Conservation (phyloP, 2,888 invertebrate genomes). For the Serrognathus titanus region DNA sequence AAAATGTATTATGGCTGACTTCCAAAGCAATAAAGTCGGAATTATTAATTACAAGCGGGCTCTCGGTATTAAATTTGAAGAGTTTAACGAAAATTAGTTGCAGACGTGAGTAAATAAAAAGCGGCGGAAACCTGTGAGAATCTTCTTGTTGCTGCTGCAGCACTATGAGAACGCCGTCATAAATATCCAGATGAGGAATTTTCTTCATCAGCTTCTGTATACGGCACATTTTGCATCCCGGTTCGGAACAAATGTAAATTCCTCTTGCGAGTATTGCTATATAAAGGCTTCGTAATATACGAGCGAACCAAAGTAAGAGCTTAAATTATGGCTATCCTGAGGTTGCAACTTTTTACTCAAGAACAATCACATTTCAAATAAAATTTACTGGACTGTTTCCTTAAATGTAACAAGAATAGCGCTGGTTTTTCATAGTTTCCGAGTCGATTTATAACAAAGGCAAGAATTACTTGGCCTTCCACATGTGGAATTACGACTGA, state of each 20-base stretch:
- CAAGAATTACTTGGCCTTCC: too few relatives aligned
- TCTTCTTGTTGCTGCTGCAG: neutral
- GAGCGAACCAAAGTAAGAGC: slow-evolving; percentile 14
- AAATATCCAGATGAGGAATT: neutral
- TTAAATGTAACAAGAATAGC: slow-evolving; percentile 9
- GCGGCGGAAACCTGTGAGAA: too few relatives aligned
- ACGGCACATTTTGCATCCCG: slow-evolving; percentile 1
- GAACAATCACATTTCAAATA: slow-evolving; percentile 6
- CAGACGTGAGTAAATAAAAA: too few relatives aligned
- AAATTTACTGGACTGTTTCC: slow-evolving; percentile 14
- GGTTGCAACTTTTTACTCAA: slow-evolving; percentile 11
- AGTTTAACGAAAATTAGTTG: too few relatives aligned
- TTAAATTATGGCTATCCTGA: slow-evolving; percentile 16
- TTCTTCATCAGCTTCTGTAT: neutral
- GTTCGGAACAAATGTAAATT: too few relatives aligned
- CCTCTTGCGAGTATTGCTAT: slow-evolving; percentile 7
- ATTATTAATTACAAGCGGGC: too few relatives aligned
- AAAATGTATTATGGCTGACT: too few relatives aligned
- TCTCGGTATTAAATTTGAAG: too few relatives aligned
- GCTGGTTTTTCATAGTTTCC: too few relatives aligned
- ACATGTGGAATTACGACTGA: too few relatives aligned
- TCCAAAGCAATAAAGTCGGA: too few relatives aligned
- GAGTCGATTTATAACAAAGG: too few relatives aligned
- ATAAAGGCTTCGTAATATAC: slow-evolving; percentile 16
- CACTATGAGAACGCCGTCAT: neutral